Base-by-base conservation (phyloP, 2,888 invertebrate species). In the Drosophila ezoana region DNA sequence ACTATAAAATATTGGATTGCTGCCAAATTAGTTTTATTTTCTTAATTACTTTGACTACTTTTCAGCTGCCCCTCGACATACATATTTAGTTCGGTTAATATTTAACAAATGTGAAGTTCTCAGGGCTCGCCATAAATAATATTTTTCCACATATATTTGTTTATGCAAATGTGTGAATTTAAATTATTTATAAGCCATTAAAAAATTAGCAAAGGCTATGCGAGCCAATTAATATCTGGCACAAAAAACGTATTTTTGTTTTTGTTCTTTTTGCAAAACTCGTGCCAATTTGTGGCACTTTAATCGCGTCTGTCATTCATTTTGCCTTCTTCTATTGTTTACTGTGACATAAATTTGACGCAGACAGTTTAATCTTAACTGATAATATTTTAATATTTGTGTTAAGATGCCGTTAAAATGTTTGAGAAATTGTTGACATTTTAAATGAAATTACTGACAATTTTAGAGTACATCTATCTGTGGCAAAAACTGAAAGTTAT, bases 151-250 rank as follows among this genome's bases (percentile, higher is more conserved):
- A 59, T 57, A n/a, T 40, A 35, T 74, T 57, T 56, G 37, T 28
- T 60, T 79, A 78, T 73, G 71, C 62, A 54, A 70, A 79, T 63
- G 57, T 52, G 61, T 40, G 66, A 64, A 67, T 69, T 72, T 69
- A 60, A 70, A 75, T 70, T 76, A 84, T 87, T 87, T 83, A 85
- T 76, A 72, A 72, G 72, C 72, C 64, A 79, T 74, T 81, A 67
- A 83, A 79, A 79, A 85, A 87, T 87, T 87, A 83, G 79, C 87
- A 47, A 47, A 72, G 87, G 72, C 66, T 87, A 73, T 51, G 45
- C 14, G 28, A 38, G 33, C 63, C 73, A 79, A 76, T 85, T 60
- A 68, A 71, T 79, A 63, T 49, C 45, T 32, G 37, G 45, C 38
- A 57, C 57, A 68, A 61, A 47, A 47, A 44, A 41, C 1, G 14